phyloP scores from a whole-genome alignment of 2,113 vertebrate species.

The Micronycteris hirsuta region DNA sequence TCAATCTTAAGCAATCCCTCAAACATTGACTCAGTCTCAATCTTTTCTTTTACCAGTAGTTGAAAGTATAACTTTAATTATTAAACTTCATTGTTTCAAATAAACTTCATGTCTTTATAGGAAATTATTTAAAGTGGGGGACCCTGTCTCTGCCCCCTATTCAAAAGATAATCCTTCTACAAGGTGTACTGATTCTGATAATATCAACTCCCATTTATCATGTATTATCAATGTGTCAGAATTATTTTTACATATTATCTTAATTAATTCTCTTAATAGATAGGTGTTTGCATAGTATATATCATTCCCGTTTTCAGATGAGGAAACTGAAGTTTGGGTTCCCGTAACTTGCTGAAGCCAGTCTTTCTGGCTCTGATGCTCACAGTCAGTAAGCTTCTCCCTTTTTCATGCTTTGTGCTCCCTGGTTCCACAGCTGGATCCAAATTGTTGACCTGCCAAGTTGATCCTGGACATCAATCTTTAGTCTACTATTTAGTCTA shows the following conservation, averaged over 20 bases:
- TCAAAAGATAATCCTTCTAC: background rate
- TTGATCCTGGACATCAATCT: background rate
- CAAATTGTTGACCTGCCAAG: background rate
- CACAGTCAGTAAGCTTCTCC: background rate
- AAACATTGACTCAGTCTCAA: background rate
- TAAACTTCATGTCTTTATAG: background rate
- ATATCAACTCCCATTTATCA: background rate
- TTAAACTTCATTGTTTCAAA: background rate
- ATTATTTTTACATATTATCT: background rate
- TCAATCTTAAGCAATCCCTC: background rate
- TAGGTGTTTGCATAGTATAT: background rate
- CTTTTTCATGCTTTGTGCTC: background rate
- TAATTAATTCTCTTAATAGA: background rate
- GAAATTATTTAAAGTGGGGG: background rate
- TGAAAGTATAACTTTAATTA: constrained; percentile 22
- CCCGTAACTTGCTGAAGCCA: background rate
- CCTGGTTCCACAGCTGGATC: background rate
- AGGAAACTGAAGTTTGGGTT: background rate
- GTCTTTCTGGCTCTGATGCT: background rate
- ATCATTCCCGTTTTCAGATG: background rate
- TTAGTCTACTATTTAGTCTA: background rate
- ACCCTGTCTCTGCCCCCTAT: background rate
- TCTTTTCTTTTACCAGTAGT: background rate
- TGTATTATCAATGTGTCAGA: background rate
- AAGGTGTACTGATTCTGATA: background rate